Percentiles rank a stretch among this genome's conserved stretches.
Evolutionary conservation across 92 coral and sea anemone species (phyloP).

Genomic region (Isaurus tuberculatus): DNA sequence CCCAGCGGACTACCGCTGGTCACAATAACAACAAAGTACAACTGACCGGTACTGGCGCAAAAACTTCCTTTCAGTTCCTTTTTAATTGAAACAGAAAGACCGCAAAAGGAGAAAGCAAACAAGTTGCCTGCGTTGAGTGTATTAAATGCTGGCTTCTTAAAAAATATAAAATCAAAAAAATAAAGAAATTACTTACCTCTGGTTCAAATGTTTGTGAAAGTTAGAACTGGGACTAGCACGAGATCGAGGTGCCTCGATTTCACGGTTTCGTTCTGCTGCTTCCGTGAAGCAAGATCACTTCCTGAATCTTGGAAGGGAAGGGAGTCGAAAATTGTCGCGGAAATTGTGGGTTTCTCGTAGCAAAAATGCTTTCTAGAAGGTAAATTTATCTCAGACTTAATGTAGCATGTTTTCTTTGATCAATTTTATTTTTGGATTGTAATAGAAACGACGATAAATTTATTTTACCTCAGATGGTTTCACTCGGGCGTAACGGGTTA

Average conservation of each 20-base stretch:
- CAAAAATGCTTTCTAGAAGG: constrained; percentile 90
- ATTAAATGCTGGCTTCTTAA: too few species aligned
- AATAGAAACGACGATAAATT: constrained; percentile 11
- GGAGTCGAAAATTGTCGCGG: constrained; percentile 12
- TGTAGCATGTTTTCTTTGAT: background rate
- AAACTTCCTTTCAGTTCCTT: too few species aligned
- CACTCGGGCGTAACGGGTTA: constrained; percentile 88
- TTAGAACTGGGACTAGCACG: constrained; percentile 50
- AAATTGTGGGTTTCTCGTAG: constrained; percentile 54
- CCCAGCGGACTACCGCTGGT: too few species aligned
- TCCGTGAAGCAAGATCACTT: constrained; percentile 57
- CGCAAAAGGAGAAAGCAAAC: too few species aligned
- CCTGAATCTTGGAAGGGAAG: constrained; percentile 49
- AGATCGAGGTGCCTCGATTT: constrained; percentile 58
- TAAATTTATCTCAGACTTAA: constrained; percentile 20
- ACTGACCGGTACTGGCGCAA: background rate
- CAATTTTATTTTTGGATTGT: background rate
- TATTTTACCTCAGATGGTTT: constrained; percentile 80
- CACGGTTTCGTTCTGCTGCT: constrained; percentile 38
- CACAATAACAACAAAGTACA: background rate
- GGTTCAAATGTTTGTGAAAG: too few species aligned
- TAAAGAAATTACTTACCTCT: too few species aligned
- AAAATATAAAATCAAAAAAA: too few species aligned
- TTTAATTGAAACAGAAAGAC: too few species aligned
- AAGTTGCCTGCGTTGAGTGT: too few species aligned